Evolutionary conservation across 1,140 invertebrate genomes (phyloP), one percentile per base, ranked within the genome.

Genomic region (Trypoxylus dichotomus): DNA sequence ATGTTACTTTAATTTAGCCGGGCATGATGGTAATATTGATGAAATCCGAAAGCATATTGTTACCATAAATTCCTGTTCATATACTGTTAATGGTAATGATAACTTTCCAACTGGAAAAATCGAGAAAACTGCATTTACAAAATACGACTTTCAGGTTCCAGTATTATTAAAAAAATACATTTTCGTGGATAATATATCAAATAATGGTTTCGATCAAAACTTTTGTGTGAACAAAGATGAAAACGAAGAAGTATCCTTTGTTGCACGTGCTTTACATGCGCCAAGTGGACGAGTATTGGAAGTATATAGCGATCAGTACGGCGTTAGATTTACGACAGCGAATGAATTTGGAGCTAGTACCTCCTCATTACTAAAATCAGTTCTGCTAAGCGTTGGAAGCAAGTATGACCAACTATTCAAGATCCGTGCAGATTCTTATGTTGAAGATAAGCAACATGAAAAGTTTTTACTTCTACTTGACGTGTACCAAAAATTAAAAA

Each of bases 251-350:
- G 47, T 80, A 24, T 80, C 80, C 68, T 85, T 85, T 68, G 82
- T 84, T 21, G 83, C 79, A 6, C 75, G 83, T 58, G 21, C 84
- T 1, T 71, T 81, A 32, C 91, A 94, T 85, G 88, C 89, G 0
- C 79, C 79, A 2, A 89, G 88, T 81, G 93, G 93, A 27, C 87
- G 93, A 74, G 85, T 80, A 11, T 80, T 95, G 76, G 90, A 93
- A 81, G 87, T 94, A 2, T 89, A 87, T 54, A 91, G 92, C 5
- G 91, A 93, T 83, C 93, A 94, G 81, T 91, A 91, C 1, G 93
- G 92, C 5, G 87, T 94, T 43, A 91, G 94, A 80, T 90, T 95
- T 79, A 94, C 94, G 79, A 94, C 93, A 83, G 82, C 37, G 29
- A 82, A 80, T 63, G 71, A 83, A 24, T 83, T 85, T 68, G 81